A percentile compares a stretch with the other conserved stretches of the same genome.
These are phyloP conservation scores for Apomyelois bistriatella DNA, from an alignment of 2,888 invertebrate species.

Conservation along the genomic window DNA sequence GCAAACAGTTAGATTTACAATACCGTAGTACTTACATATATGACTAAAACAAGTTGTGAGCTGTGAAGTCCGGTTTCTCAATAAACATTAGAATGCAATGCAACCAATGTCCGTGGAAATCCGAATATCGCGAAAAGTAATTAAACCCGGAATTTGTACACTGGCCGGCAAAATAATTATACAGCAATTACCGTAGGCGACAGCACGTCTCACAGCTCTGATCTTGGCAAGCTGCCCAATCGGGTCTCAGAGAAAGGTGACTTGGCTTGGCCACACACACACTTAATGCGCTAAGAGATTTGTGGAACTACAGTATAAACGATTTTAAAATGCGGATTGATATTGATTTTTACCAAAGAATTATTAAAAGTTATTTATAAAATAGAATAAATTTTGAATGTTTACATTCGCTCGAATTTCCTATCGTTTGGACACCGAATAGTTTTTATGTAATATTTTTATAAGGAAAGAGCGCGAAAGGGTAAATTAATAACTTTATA, in stretches of 20 bases:
- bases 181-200: slow-evolving; percentile 20
- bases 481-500: no score
- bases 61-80: neutral
- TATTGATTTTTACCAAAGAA: no score
- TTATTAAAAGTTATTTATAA: no score
- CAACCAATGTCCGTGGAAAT: neutral
- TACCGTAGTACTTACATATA: no score
- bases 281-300: no score
- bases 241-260: slow-evolving; percentile 10
- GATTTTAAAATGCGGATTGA: neutral
- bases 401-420: no score
- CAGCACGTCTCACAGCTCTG: slow-evolving; percentile 20
- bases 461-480: no score
- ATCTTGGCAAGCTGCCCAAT: slow-evolving; percentile 26
- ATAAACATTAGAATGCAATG: neutral
- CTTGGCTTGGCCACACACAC: neutral
- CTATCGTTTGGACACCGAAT: no score
- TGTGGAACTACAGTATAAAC: neutral
- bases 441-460: no score
- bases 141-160: slow-evolving; percentile 9
- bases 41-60: neutral
- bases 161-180: slow-evolving; percentile 7
- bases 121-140: neutral
- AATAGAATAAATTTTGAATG: no score
- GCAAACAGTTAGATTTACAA: no score